Base-by-base conservation (phyloP, 2,888 invertebrate genomes). In the Caenorhabditis sp. region DNA sequence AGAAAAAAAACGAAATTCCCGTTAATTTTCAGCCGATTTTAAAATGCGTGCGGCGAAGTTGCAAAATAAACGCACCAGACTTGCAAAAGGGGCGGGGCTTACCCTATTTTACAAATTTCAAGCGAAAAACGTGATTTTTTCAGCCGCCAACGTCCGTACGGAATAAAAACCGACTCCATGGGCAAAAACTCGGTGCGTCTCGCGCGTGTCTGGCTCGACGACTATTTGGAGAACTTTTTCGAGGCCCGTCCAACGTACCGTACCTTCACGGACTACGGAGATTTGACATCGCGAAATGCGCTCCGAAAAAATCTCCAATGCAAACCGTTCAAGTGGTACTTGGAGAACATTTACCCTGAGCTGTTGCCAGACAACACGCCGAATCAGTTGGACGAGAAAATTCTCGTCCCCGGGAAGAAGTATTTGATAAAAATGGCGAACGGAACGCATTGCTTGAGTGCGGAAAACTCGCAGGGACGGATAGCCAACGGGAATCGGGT, bases 201-300 rank as follows among this genome's bases (percentile, higher is more conserved):
- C 87, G 98, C 97, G 0, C 94, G 95, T 90, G 98, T 98, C 0
- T 99, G 98, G 98, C 95, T 99, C 95, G 98, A 98, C 92, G 95
- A 96, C 59, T 98, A 95, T 92, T 95, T 95, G 92, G 95, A 97
- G 82, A 87, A 87, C 64, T 91, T 90, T 86, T 90, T 84, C 85
- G 81, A 86, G 19, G 85, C 87, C 0, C 85, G 89, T 14, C 90
- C 90, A 41, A 49, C 77, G 2, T 81, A 82, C 51, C 73, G 76
- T 31, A 61, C 76, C 2, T 72, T 70, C 44, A 74, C 76, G 22
- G 96, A 98, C 93, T 98, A 94, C 93, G 99, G 98, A 14, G 97
- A 99, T 93, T 95, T 99, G 66, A 94, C 95, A 69, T 94, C 95
- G 38, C 94, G 98, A 83, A 95, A 94, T 92, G 94, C 94, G 64